A percentile compares a stretch with the other conserved stretches of the same genome.
phyloP scores from a whole-genome alignment of 2,888 invertebrate species.

The Furcula furcula region DNA sequence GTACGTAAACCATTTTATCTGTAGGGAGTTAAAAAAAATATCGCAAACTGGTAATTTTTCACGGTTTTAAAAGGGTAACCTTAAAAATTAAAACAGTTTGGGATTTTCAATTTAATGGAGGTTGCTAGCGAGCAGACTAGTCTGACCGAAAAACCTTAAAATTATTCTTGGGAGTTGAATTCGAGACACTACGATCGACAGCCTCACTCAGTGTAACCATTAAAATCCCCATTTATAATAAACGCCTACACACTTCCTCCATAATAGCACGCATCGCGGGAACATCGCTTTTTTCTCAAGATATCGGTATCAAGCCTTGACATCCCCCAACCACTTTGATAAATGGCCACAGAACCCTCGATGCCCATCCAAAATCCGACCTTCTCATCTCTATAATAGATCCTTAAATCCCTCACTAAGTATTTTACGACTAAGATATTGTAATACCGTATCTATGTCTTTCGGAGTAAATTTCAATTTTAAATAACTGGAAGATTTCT shows the following conservation, averaged over 20 bases:
- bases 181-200: too few relatives aligned
- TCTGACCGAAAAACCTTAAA: too few relatives aligned
- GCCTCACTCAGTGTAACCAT: too few relatives aligned
- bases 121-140: too few relatives aligned
- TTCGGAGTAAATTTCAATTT: conserved; percentile 34
- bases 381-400: conserved; percentile 11
- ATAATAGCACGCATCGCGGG: conserved; percentile 15
- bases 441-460: conserved; percentile 30
- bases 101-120: too few relatives aligned
- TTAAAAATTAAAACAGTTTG: too few relatives aligned
- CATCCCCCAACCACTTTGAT: conserved; percentile 58
- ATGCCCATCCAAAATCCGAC: conserved; percentile 16
- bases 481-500: conserved; percentile 19
- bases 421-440: conserved; percentile 4
- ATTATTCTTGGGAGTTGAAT: too few relatives aligned
- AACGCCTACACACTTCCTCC: conserved; percentile 14
- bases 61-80: too few relatives aligned
- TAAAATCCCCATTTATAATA: conserved; percentile 10
- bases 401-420: conserved; percentile 9
- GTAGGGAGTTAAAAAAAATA: too few relatives aligned
- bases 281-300: conserved; percentile 48
- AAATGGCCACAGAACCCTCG: conserved; percentile 40
- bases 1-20: too few relatives aligned
- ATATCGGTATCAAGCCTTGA: conserved; percentile 47
- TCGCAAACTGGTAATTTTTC: too few relatives aligned